Conservation (phyloP, 2,888 invertebrate genomes). For the Metacarcinus magister region DNA sequence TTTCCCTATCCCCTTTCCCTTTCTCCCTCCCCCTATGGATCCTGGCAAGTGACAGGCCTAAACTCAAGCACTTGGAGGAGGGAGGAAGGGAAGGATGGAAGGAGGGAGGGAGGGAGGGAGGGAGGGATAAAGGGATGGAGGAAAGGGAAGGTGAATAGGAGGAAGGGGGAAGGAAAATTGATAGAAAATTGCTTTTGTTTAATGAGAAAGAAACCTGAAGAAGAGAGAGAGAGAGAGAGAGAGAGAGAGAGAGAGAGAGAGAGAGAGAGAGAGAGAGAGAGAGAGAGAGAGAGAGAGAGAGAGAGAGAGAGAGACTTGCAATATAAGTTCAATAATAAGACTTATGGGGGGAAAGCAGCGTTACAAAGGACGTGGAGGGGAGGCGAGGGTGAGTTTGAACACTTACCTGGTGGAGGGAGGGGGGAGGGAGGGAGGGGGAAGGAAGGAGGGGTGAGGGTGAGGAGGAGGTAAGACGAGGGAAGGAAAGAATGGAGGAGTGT, state of each 20-base stretch:
- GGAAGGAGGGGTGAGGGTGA: background rate
- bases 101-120: constrained; percentile 12
- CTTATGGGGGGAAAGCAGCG: background rate
- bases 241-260: constrained; percentile 23
- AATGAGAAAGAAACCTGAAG: background rate
- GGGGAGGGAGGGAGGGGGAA: background rate
- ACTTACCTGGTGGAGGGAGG: background rate
- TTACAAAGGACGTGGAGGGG: background rate
- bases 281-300: background rate
- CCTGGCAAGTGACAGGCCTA: background rate
- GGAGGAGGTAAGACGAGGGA: background rate
- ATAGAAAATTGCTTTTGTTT: background rate
- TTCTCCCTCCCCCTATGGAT: background rate
- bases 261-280: constrained; percentile 20
- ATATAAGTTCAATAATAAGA: background rate
- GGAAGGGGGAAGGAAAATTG: no score
- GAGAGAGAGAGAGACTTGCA: no score
- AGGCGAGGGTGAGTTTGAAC: background rate
- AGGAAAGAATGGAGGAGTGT: background rate
- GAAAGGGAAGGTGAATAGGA: background rate
- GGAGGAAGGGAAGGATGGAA: background rate
- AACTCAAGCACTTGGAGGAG: background rate
- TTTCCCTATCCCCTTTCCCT: background rate
- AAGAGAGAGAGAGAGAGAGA: constrained; percentile 37
- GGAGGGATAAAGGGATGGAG: background rate